These are phyloP conservation scores for Apis cerana DNA, from an alignment of 1,140 invertebrate species.

Conservation along the genomic window DNA sequence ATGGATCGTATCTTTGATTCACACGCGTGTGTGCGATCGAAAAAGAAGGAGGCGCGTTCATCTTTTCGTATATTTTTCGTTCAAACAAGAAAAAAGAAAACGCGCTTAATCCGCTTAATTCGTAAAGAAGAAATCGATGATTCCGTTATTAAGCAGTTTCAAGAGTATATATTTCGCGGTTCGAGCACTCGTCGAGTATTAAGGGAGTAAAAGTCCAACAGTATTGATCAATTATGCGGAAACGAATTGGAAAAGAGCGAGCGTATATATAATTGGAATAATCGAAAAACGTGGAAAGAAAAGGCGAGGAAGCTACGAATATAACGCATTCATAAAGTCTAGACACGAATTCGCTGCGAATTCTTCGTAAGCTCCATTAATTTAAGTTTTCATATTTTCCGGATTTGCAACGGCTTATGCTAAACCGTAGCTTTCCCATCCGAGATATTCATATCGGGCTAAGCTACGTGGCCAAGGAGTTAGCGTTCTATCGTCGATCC, in stretches of 20 bases:
- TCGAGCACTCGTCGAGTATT: neutral
- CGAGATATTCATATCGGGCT: neutral
- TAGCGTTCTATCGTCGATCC: neutral
- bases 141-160: conserved; percentile 10
- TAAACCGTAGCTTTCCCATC: conserved; percentile 4
- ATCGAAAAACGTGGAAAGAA: neutral
- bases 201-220: neutral
- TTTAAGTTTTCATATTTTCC: conserved; percentile 29
- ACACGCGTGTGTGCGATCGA: neutral
- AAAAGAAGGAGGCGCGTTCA: too few species aligned
- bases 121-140: neutral
- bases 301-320: neutral
- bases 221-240: conserved; percentile 1
- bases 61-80: too few species aligned
- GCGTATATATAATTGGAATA: conserved; percentile 1
- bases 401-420: neutral
- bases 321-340: neutral
- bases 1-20: neutral
- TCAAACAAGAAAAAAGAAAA: neutral
- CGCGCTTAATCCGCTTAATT: conserved; percentile 16
- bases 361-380: conserved; percentile 25
- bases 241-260: neutral
- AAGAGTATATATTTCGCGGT: neutral
- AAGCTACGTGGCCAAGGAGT: neutral
- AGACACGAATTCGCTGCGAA: neutral